phyloP scores from a whole-genome alignment of 2,888 invertebrate genomes.

The Achlya flavicornis region DNA sequence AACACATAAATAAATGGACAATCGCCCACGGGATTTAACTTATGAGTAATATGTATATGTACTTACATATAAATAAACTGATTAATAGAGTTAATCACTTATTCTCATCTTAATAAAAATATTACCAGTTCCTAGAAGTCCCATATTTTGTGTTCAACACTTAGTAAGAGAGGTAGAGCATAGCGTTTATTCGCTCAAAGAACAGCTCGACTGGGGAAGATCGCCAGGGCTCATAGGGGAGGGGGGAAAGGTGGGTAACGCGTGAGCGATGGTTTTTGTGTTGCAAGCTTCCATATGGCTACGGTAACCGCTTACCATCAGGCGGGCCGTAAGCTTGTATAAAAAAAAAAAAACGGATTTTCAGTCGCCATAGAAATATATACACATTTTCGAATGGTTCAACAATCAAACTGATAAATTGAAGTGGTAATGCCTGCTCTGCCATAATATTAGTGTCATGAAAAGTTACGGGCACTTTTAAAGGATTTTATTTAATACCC shows the following conservation, averaged over 20 bases:
- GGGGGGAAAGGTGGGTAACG: too few species aligned
- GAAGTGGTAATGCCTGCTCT: neutral
- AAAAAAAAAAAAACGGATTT: too few species aligned
- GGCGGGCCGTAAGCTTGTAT: too few species aligned
- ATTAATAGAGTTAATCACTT: neutral
- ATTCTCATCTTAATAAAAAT: neutral
- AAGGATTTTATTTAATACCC: conserved; percentile 45
- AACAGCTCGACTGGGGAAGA: too few species aligned
- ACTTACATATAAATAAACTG: neutral
- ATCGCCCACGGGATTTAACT: neutral
- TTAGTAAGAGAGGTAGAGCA: too few species aligned
- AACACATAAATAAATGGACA: neutral
- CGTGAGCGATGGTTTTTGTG: too few species aligned
- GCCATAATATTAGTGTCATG: neutral
- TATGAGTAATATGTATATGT: neutral
- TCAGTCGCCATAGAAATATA: neutral
- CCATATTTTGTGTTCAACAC: neutral
- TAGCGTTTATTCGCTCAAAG: too few species aligned
- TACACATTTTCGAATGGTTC: neutral
- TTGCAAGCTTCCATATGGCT: too few species aligned
- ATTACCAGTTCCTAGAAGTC: neutral
- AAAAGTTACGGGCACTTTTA: conserved; percentile 28
- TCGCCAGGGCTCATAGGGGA: too few species aligned
- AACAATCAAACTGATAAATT: neutral
- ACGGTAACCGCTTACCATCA: too few species aligned